Conservation (phyloP, 2,797 vertebrate species). For the Centroberyx gerrardi region DNA sequence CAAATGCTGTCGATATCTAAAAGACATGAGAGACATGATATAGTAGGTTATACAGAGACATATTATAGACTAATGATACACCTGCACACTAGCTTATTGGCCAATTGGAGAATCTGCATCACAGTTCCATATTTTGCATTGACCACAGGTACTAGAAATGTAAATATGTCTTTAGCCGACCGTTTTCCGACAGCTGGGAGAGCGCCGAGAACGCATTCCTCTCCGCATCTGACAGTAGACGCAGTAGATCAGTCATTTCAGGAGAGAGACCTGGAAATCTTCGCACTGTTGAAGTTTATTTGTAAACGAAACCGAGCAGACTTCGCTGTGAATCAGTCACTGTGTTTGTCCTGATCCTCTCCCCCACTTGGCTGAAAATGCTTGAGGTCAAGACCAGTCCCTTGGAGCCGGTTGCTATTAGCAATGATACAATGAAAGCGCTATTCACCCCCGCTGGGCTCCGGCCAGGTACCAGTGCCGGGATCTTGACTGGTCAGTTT, state of each 20-base stretch:
- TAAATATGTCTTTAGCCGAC: conserved; percentile 56
- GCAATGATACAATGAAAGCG: conserved; percentile 6
- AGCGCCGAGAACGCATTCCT: conserved; percentile 70
- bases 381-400: not conserved
- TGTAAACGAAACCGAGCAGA: no score
- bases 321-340: no score
- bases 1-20: conserved; percentile 86
- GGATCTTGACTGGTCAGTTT: no score
- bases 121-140: no score
- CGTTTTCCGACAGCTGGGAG: conserved; percentile 76
- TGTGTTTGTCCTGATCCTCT: no score
- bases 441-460: conserved; percentile 6
- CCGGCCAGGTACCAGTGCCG: not conserved
- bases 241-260: conserved; percentile 79
- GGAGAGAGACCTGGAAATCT: not conserved
- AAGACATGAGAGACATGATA: conserved; percentile 21
- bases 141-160: not conserved
- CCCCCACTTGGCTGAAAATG: not conserved
- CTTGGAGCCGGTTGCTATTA: conserved; percentile 23
- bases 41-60: no score
- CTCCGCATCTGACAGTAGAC: conserved; percentile 61
- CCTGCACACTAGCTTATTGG: not conserved
- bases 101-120: not conserved
- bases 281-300: no score
- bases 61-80: not conserved